phyloP scores from a whole-genome alignment of 1,140 invertebrate genomes.

The Zaprionus davidi region DNA sequence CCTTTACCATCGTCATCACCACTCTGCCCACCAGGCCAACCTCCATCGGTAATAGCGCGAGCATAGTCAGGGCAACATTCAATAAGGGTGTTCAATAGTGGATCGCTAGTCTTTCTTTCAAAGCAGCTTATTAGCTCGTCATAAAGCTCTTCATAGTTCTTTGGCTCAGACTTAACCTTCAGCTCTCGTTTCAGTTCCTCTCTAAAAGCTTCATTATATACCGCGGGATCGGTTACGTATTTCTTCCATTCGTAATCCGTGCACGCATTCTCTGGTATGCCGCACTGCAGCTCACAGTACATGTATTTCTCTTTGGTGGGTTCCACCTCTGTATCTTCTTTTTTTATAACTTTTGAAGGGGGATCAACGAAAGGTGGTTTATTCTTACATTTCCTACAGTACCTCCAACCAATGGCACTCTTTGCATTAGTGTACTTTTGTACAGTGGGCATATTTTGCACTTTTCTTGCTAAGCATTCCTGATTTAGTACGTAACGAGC shows the following conservation, averaged over 20 bases:
- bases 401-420: constrained; percentile 10
- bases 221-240: constrained; percentile 30
- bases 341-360: constrained; percentile 5
- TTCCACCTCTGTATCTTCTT: neutral
- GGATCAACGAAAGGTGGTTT: constrained; percentile 17
- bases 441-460: constrained; percentile 54
- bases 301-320: constrained; percentile 7
- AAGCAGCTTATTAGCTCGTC: constrained; percentile 48
- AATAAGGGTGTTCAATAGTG: constrained; percentile 16
- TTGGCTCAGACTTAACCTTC: constrained; percentile 34
- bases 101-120: neutral
- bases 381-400: constrained; percentile 21
- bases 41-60: neutral
- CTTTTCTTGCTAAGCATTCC: constrained; percentile 14
- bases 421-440: constrained; percentile 19
- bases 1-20: neutral
- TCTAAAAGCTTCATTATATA: constrained; percentile 9
- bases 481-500: constrained; percentile 31
- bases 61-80: constrained; percentile 17
- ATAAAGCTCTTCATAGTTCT: constrained; percentile 64
- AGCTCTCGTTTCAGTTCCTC: neutral
- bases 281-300: constrained; percentile 41
- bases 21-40: neutral
- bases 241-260: constrained; percentile 47
- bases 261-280: constrained; percentile 36